Percentiles rank a stretch among this genome's conserved stretches.
Conservation (phyloP, 2,888 invertebrate genomes). For the Disparrhopalites patrizii region DNA sequence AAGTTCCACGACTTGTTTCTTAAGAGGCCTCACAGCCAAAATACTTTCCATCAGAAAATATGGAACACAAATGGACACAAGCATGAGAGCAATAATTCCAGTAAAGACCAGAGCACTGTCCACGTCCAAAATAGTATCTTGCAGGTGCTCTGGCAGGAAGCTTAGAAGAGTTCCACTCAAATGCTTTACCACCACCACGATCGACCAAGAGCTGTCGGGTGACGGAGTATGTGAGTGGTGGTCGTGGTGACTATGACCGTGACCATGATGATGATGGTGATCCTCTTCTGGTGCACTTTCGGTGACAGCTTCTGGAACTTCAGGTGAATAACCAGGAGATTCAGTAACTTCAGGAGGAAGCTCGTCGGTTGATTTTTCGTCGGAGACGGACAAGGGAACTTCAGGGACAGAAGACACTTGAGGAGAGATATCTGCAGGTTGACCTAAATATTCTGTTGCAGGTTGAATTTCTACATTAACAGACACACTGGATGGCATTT, state of each 20-base stretch:
- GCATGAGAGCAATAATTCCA: constrained; percentile 47
- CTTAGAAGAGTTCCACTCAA: constrained; percentile 43
- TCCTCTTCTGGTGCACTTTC: not conserved
- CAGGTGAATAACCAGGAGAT: not conserved
- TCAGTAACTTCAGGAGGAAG: not conserved
- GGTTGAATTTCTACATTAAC: not conserved
- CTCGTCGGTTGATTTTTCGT: too few species aligned
- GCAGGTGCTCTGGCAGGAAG: constrained; percentile 47
- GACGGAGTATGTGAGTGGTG: constrained; percentile 3
- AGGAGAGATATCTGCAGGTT: not conserved
- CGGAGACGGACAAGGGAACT: too few species aligned
- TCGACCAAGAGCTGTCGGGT: constrained; percentile 23
- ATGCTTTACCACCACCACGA: constrained; percentile 43
- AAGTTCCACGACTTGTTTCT: constrained; percentile 47
- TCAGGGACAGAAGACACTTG: not conserved
- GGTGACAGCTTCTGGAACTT: not conserved
- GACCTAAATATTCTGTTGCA: not conserved
- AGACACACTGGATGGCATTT: not conserved
- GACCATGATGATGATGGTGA: not conserved
- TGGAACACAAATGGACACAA: constrained; percentile 48
- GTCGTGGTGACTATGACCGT: constrained; percentile 14
- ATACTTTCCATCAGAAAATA: constrained; percentile 45
- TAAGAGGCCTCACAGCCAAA: constrained; percentile 40
- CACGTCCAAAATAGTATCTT: constrained; percentile 47
- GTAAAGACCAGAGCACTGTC: constrained; percentile 47